Conservation (phyloP, 2,113 vertebrate species). For the Crotalus tigris region DNA sequence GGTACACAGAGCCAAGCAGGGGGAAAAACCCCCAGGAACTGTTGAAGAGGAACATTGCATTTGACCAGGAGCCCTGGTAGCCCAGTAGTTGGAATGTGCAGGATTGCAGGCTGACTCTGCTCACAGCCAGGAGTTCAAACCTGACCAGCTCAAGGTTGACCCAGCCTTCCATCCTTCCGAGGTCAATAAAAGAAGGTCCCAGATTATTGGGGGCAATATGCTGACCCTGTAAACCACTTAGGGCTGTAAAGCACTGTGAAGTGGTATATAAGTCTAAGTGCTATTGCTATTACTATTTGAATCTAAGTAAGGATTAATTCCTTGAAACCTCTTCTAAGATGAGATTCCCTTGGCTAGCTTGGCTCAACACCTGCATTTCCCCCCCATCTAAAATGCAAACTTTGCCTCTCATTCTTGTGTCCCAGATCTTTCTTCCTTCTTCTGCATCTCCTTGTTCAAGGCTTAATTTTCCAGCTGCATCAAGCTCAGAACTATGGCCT, state of each 20-base stretch:
- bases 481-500: background rate
- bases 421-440: background rate
- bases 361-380: background rate
- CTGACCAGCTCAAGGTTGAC: too few species aligned
- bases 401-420: background rate
- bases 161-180: too few species aligned
- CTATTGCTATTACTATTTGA: background rate
- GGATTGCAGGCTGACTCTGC: too few species aligned
- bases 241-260: background rate
- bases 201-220: background rate
- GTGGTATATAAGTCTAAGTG: background rate
- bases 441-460: background rate
- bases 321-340: background rate
- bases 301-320: background rate
- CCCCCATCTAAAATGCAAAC: background rate
- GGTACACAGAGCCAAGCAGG: too few species aligned
- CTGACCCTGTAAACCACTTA: background rate
- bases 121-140: too few species aligned
- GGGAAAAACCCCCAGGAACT: too few species aligned
- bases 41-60: too few species aligned
- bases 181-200: too few species aligned
- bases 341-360: background rate
- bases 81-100: too few species aligned
- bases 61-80: too few species aligned
- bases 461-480: background rate